phyloP scores from a whole-genome alignment of 2,797 vertebrate species.

The Acanthopagrus latus region DNA sequence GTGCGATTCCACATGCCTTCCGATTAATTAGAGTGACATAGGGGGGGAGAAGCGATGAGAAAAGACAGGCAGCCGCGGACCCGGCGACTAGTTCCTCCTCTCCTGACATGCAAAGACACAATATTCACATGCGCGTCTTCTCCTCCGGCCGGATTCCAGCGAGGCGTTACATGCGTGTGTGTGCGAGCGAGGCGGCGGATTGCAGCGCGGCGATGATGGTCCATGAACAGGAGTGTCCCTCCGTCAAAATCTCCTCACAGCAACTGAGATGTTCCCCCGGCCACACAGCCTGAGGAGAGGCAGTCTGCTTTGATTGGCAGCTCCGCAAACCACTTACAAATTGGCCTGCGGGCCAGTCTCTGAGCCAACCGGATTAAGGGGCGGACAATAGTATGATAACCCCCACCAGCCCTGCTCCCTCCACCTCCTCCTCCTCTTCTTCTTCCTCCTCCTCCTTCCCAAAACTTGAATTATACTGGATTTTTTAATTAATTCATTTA shows the following conservation, averaged over 20 bases:
- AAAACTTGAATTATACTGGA: constrained; percentile 71
- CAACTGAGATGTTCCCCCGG: constrained; percentile 83
- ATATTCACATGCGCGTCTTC: constrained; percentile 73
- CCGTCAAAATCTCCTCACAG: constrained; percentile 87
- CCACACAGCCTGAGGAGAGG: constrained; percentile 83
- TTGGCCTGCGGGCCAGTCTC: constrained; percentile 73
- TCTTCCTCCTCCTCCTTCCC: constrained; percentile 33
- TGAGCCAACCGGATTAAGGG: constrained; percentile 84
- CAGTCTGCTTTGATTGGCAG: constrained; percentile 86
- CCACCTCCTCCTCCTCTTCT: constrained; percentile 21
- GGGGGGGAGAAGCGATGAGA: constrained; percentile 69
- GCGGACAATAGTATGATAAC: constrained; percentile 79
- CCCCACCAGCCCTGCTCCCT: constrained; percentile 20
- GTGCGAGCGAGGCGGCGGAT: constrained; percentile 62
- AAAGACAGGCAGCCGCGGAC: constrained; percentile 85
- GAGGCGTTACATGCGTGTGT: constrained; percentile 71
- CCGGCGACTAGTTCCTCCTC: constrained; percentile 84
- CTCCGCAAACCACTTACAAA: constrained; percentile 81
- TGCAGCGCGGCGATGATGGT: constrained; percentile 81
- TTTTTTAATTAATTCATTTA: too few relatives aligned
- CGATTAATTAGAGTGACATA: constrained; percentile 85
- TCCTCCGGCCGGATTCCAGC: constrained; percentile 69
- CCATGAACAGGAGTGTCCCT: constrained; percentile 81
- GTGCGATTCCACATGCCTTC: constrained; percentile 90
- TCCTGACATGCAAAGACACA: constrained; percentile 84